phyloP scores from a whole-genome alignment of 2,888 invertebrate genomes.

The Lamproptera curius region DNA sequence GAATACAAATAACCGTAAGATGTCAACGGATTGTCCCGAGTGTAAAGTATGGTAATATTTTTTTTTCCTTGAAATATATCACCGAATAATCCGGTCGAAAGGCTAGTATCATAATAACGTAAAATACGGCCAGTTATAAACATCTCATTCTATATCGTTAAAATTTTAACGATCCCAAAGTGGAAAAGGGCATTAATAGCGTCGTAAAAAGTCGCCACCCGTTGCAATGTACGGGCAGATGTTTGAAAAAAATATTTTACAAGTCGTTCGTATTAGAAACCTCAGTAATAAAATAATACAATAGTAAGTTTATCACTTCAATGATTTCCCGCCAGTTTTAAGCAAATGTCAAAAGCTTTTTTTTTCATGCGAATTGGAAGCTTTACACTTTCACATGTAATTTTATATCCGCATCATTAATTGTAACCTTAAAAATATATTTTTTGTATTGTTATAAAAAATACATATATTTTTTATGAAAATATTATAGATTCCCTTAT shows the following conservation, averaged over 20 bases:
- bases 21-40: slow-evolving; percentile 2
- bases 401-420: not conserved
- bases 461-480: too few relatives aligned
- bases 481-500: too few relatives aligned
- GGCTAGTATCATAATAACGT: slow-evolving; percentile 45
- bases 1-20: slow-evolving; percentile 10
- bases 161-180: slow-evolving; percentile 51
- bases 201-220: slow-evolving; percentile 56
- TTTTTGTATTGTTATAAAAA: too few relatives aligned
- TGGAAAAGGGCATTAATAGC: slow-evolving; percentile 50
- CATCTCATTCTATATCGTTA: slow-evolving; percentile 40
- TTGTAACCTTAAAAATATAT: too few relatives aligned
- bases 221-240: slow-evolving; percentile 34
- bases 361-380: not conserved
- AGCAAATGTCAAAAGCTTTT: not conserved
- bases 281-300: slow-evolving; percentile 3
- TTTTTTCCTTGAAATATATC: slow-evolving; percentile 11
- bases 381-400: not conserved
- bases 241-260: slow-evolving; percentile 20
- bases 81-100: slow-evolving; percentile 9
- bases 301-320: not conserved
- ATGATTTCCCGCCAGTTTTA: not conserved
- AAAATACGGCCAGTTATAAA: slow-evolving; percentile 57
- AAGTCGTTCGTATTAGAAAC: slow-evolving; percentile 7
- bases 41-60: slow-evolving; percentile 2